Base-by-base conservation (phyloP, 2,888 invertebrate species). In the Conops quadrifasciatus region DNA sequence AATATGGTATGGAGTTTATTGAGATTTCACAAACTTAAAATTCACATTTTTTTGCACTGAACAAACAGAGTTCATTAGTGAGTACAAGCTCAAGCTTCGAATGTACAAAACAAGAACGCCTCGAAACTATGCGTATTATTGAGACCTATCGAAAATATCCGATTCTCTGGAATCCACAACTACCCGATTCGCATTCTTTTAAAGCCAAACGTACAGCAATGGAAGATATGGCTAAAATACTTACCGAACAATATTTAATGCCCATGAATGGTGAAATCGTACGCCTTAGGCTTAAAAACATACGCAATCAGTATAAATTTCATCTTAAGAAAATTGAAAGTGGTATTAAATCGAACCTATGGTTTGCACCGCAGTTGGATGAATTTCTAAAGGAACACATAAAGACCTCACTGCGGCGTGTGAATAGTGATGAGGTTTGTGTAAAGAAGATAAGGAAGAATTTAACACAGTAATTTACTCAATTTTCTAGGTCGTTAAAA, bases 111-210 rank as follows among this genome's bases (percentile, higher is more conserved):
- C 64, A 64, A 21, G 64, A 64, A 28, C 64, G 64, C 16, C 9
- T 64, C n/a, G 64, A 64, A 64, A 64, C 64, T 1, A 30, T 24
- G 7, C 64, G 64, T 3, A 26, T 64, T 19, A 64, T 64, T 51
- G 64, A 64, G 28, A 28, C 26, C 28, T 64, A 64, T 49, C 15
- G 19, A 9, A 49, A 49, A 28, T 64, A 47, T 49, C 64, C 64
- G 1, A 64, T 64, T n/a, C 64, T 64, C n/a, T 64, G 64, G 64
- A 64, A 64, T 49, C 64, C 64, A 2, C 49, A 64, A 24, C 1
- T 49, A 26, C 16, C 64, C 5, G 51, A 51, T 28, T 64, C 64
- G 11, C 45, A 51, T 51, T 49, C 64, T 0, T 64, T 64, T 49
- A 64, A 64, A 64, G 64, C 49, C n/a, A 49, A 64, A 28, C 47